phyloP scores from a whole-genome alignment of 2,888 invertebrate genomes.

The Aelia acuminata region DNA sequence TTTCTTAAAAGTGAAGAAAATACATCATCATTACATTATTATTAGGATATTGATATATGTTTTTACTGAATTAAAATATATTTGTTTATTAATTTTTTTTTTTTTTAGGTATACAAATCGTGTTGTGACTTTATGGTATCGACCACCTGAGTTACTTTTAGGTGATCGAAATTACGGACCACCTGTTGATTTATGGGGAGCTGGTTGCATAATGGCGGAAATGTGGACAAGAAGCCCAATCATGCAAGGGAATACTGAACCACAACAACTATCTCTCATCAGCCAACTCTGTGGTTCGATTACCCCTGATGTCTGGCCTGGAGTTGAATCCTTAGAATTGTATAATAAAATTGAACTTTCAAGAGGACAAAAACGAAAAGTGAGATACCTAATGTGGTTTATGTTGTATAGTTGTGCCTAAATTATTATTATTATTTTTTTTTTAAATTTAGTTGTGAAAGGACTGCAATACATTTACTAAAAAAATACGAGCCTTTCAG shows the following conservation, averaged over 20 bases:
- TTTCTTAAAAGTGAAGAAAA: too few relatives aligned
- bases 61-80: background rate
- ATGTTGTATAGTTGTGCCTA: background rate
- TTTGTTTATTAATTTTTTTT: constrained; percentile 1
- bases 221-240: constrained; percentile 96
- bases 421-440: background rate
- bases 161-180: constrained; percentile 96
- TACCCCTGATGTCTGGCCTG: constrained; percentile 93
- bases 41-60: background rate
- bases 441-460: background rate
- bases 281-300: constrained; percentile 97
- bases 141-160: constrained; percentile 79
- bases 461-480: background rate
- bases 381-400: constrained; percentile 67
- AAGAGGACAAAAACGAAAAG: constrained; percentile 88
- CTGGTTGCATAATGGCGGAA: constrained; percentile 99
- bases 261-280: constrained; percentile 94
- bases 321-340: constrained; percentile 89
- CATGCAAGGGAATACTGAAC: constrained; percentile 97
- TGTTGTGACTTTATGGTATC: constrained; percentile 97
- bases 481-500: too few relatives aligned
- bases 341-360: constrained; percentile 91
- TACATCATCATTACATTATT: too few relatives aligned
- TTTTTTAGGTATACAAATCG: constrained; percentile 90
- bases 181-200: constrained; percentile 96